These are phyloP conservation scores for Acanthoscelides obtectus DNA, from an alignment of 2,888 invertebrate genomes.

Conservation along the genomic window DNA sequence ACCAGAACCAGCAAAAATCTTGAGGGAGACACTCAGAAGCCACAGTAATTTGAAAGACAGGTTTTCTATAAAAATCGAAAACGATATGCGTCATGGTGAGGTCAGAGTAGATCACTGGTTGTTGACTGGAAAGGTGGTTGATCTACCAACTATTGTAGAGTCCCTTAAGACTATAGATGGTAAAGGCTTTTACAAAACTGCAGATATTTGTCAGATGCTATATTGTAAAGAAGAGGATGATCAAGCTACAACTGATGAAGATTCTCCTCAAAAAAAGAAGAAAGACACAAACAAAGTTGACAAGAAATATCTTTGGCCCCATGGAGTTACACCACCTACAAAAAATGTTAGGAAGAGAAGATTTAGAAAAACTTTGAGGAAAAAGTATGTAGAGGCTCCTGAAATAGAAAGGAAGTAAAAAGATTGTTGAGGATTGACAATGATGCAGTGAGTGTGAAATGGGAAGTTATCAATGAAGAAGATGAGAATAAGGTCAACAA, in stretches of 20 bases:
- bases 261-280: slow-evolving; percentile 73
- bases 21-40: slow-evolving; percentile 71
- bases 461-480: slow-evolving; percentile 87
- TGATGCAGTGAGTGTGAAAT: slow-evolving; percentile 82
- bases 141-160: slow-evolving; percentile 90
- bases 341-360: slow-evolving; percentile 91
- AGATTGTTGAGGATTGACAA: slow-evolving; percentile 85
- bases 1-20: slow-evolving; percentile 63
- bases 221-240: slow-evolving; percentile 88
- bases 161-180: slow-evolving; percentile 93
- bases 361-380: slow-evolving; percentile 91
- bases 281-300: too few species aligned
- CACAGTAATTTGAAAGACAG: slow-evolving; percentile 81
- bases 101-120: slow-evolving; percentile 85
- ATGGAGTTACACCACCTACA: slow-evolving; percentile 92
- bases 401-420: slow-evolving; percentile 99
- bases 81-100: slow-evolving; percentile 84
- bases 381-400: slow-evolving; percentile 95
- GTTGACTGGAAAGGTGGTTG: slow-evolving; percentile 82
- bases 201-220: slow-evolving; percentile 91
- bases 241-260: slow-evolving; percentile 68
- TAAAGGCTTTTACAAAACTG: slow-evolving; percentile 96
- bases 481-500: slow-evolving; percentile 59
- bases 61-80: slow-evolving; percentile 77
- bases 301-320: slow-evolving; percentile 84